Evolutionary conservation across 2,113 vertebrate genomes (phyloP), one percentile per base, ranked within the genome.

Genomic region (Ptychochromis oligacanthus): DNA sequence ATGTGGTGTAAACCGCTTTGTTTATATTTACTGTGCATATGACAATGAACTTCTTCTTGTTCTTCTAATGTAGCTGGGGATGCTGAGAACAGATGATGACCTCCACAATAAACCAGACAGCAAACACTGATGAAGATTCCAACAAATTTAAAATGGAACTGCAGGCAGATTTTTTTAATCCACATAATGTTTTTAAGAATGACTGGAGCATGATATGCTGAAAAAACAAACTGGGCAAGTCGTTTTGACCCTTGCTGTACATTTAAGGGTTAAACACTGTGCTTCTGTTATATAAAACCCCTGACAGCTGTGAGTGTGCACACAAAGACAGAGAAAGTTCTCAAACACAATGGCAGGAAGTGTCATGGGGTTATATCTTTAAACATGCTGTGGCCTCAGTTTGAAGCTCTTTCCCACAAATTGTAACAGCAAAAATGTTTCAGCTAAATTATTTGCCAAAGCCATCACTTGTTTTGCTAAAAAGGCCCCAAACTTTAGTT

Each of bases 271-370:
- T 22, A 65, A 62, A 5, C 2, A 38, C 3, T 67, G 34, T 56
- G 12, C 3, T 14, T 6, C 36, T 83, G 75, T 83, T 84, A 79
- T 60, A 85, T 81, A 84, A 91, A 87, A 74, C 72, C 26, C 26
- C 72, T 67, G 87, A 83, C 81, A 89, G 82, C 78, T 82, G 80
- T 36, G 75, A 65, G 75, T 61, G 75, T 59, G 22, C 57, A 61
- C 70, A 75, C 28, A 57, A n/a, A 75, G 57, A 87, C 83, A 76
- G 87, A 85, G 87, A 93, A 90, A 92, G 83, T 88, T 61, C 80
- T 83, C 15, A 36, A 83, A 88, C 1, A 92, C 93, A 93, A 94
- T 90, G 24, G 86, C 87, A 92, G 93, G 93, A 94, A 94, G 83
- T 89, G 84, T 90, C 85, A 72, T 20, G 85, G 62, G 87, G 80